Evolutionary conservation across 2,888 invertebrate species (phyloP), one percentile per base, ranked within the genome.

Genomic region (Diadegma fenestrale): DNA sequence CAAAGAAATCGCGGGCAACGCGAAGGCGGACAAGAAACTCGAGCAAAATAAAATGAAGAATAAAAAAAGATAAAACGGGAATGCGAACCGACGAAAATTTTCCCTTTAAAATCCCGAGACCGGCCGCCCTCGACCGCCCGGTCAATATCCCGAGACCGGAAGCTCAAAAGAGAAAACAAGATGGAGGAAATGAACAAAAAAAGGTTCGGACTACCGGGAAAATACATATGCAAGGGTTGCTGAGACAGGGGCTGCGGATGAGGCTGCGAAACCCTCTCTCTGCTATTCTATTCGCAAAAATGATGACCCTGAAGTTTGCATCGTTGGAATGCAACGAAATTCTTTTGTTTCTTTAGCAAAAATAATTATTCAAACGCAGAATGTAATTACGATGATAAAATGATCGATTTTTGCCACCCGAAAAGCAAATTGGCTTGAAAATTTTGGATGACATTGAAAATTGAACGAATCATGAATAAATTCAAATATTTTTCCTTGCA

Each of bases 21-120:
- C 48, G 48, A 78, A 68, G 85, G 69, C 66, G 58, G 81, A 69
- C 77, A 69, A 75, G 73, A 64, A 71, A 61, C 58, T 84, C 69
- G 41, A 71, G 71, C 68, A 64, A 84, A 88, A 85, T 89, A 90
- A 90, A 89, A 89, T 90, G 82, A 88, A 88, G 90, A 89, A 90
- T 90, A 58, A 26, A 58, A 58, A 26, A 58, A 58, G 6, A 33
- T 3, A 26, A 48, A 12, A 48, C 66, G 51, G 54, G 66, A 66
- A 68, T 72, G 87, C 89, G 91, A 90, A 90, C 90, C 91, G 92
- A 92, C 92, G 91, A 90, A 93, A 93, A 93, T 93, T 93, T 94
- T 92, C 91, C 90, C 91, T 93, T 93, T 93, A 93, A 93, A 94
- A 93, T 93, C 92, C 93, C 92, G 91, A 89, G 91, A 83, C 89